Evolutionary conservation across 2,113 vertebrate species (phyloP).

Genomic region (Grus americana): DNA sequence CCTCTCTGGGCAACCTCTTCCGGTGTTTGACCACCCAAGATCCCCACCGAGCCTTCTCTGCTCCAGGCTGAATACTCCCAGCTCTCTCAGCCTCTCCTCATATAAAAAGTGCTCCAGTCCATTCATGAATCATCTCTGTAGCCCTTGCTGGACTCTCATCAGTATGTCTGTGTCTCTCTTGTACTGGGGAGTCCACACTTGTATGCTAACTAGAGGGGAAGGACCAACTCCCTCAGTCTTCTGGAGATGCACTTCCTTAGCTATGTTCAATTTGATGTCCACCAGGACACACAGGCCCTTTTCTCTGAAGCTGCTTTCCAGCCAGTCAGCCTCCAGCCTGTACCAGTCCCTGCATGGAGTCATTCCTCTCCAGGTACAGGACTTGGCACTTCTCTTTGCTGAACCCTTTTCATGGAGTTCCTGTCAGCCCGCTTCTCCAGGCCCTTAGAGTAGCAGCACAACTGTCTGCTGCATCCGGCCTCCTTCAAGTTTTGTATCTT

Average conservation of each 20-base stretch:
- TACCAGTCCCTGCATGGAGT: background rate
- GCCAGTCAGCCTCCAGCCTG: background rate
- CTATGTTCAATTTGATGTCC: background rate
- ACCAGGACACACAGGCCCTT: too few relatives aligned
- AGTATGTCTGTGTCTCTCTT: background rate
- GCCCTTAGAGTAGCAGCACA: too few relatives aligned
- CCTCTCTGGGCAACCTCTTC: background rate
- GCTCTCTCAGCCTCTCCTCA: background rate
- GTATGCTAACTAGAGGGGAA: background rate
- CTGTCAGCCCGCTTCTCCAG: background rate
- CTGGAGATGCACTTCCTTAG: background rate
- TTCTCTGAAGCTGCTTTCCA: too few relatives aligned
- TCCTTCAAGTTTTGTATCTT: too few relatives aligned
- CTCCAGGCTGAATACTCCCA: background rate
- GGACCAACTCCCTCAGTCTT: background rate
- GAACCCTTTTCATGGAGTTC: background rate
- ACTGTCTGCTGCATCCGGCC: too few relatives aligned
- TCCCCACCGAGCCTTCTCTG: background rate
- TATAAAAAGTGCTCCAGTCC: background rate
- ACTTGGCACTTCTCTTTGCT: background rate
- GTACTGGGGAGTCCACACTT: background rate
- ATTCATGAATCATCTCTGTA: background rate
- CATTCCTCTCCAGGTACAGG: background rate
- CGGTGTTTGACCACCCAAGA: background rate
- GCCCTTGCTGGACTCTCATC: background rate